Evolutionary conservation across 1,140 invertebrate species (phyloP).

Genomic region (Nasonia vitripennis): DNA sequence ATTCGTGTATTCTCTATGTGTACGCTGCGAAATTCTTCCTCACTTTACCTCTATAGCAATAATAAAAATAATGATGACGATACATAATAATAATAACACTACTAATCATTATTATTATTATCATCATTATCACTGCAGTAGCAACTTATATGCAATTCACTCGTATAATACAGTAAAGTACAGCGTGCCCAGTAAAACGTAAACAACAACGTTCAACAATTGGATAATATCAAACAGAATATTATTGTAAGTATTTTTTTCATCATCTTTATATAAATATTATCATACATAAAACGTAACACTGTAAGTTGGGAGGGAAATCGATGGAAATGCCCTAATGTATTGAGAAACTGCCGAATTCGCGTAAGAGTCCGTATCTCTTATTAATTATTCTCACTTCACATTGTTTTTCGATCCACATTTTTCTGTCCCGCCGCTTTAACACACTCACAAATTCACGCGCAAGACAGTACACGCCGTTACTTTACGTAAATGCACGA

Average conservation of each 20-base stretch:
- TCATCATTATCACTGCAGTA: slow-evolving; percentile 60
- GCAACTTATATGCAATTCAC: slow-evolving; percentile 60
- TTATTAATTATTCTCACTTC: neutral
- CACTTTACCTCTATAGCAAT: slow-evolving; percentile 50
- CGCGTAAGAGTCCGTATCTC: slow-evolving; percentile 45
- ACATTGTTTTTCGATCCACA: neutral
- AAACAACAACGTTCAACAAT: slow-evolving; percentile 74
- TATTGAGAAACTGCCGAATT: slow-evolving; percentile 52
- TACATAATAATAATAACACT: slow-evolving; percentile 56
- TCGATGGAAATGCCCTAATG: slow-evolving; percentile 63
- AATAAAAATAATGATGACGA: slow-evolving; percentile 57
- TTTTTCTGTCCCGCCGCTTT: neutral
- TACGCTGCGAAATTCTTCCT: slow-evolving; percentile 13
- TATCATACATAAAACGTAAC: slow-evolving; percentile 73
- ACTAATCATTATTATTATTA: slow-evolving; percentile 56
- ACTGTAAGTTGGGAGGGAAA: slow-evolving; percentile 63
- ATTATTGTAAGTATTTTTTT: slow-evolving; percentile 53
- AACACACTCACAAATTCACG: neutral
- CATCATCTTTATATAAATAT: slow-evolving; percentile 60
- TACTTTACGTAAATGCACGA: slow-evolving; percentile 46
- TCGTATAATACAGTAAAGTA: slow-evolving; percentile 73
- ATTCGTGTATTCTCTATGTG: slow-evolving; percentile 24
- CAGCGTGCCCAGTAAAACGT: slow-evolving; percentile 72
- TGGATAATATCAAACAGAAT: slow-evolving; percentile 73
- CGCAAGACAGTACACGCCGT: slow-evolving; percentile 40